Evolutionary conservation across 2,113 vertebrate genomes (phyloP), one percentile per base, ranked within the genome.

Genomic region (Stigmatopora argus): DNA sequence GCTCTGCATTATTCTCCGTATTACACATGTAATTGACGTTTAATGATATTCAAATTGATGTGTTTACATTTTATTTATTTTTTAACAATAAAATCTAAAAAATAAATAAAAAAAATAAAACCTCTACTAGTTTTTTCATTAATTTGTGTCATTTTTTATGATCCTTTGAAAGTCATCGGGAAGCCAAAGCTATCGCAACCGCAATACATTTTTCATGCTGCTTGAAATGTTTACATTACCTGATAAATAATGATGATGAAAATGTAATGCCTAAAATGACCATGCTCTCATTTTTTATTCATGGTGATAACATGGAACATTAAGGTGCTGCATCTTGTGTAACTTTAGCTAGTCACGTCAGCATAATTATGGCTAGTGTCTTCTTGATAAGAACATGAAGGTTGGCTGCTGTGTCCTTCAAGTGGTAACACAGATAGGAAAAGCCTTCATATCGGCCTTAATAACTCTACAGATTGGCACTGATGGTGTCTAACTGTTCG

Each of bases 361-460:
- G 17, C 23, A 52, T 7, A 41, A 14, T 23, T 17, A 19, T 7
- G 6, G 8, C 13, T 21, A 7, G 7, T 13, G 0, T 34, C 13
- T 72, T 4, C 13, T 23, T 65, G 38, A 66, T 53, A 72, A 67
- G 15, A 45, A 26, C 10, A 7, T 64, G 52, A 73, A 73, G 69
- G 49, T 70, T 34, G 11, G 55, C 47, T 64, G 34, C 1, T 34
- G 21, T 55, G 38, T 62, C 5, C 8, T 72, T 35, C 66, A 46
- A 14, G 12, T 21, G 14, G 5, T 23, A 65, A 44, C 9, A 21
- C 46, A 61, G 56, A 67, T 70, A 74, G 34, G 18, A 49, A 12
- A 64, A 51, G 5, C 65, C 21, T 77, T 80, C 57, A 65, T 3
- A 23, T 3, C 69, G 73, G 64, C 77, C 75, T 84, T 84, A n/a